phyloP scores from a whole-genome alignment of 2,888 invertebrate species.

The Diplolepis rosae region DNA sequence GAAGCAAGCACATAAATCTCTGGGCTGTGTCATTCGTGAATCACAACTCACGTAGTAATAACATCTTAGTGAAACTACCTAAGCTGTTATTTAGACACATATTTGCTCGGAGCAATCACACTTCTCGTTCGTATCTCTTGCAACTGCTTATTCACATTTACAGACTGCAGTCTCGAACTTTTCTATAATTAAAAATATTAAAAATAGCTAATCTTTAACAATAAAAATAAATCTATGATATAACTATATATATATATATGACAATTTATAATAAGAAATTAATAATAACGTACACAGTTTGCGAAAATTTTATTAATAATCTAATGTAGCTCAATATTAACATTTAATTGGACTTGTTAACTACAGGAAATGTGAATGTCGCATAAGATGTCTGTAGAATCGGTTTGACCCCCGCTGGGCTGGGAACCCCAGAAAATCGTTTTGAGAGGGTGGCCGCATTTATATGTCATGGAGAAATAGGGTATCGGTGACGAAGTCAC shows the following conservation, averaged over 20 bases:
- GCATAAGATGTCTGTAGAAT: conserved; percentile 36
- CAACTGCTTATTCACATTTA: conserved; percentile 55
- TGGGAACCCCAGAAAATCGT: conserved; percentile 42
- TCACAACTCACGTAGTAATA: conserved; percentile 71
- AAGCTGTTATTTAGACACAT: conserved; percentile 69
- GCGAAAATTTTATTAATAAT: too few species aligned
- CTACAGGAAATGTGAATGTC: not conserved
- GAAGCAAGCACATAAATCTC: conserved; percentile 66
- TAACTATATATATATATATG: too few species aligned
- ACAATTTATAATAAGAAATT: too few species aligned
- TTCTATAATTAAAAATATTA: too few species aligned
- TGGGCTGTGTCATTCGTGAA: conserved; percentile 67
- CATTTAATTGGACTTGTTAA: not conserved
- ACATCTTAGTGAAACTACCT: conserved; percentile 62
- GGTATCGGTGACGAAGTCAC: conserved; percentile 54
- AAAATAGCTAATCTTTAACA: too few species aligned
- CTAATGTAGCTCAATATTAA: too few species aligned
- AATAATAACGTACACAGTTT: too few species aligned
- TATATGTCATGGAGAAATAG: conserved; percentile 48
- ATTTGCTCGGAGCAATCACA: conserved; percentile 62
- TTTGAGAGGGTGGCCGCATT: conserved; percentile 47
- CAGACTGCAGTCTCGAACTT: conserved; percentile 12
- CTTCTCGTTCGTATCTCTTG: conserved; percentile 51
- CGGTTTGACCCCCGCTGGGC: conserved; percentile 45
- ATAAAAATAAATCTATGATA: too few species aligned